Evolutionary conservation across 1,140 invertebrate genomes (phyloP).

Genomic region (Sipha flava): DNA sequence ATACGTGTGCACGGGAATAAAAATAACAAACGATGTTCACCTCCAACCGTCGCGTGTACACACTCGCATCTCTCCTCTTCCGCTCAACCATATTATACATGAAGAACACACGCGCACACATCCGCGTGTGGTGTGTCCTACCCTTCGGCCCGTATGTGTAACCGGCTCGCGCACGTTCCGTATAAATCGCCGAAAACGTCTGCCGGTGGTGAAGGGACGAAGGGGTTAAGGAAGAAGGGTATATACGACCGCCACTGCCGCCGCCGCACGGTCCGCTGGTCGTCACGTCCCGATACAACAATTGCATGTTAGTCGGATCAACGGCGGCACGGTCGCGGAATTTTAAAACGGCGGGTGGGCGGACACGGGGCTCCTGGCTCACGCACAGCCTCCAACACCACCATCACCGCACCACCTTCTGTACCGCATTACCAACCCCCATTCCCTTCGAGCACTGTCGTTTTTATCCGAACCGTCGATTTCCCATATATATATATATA

Average conservation of each 20-base stretch:
- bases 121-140: not conserved
- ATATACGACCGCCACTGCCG: no score
- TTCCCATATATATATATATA: not conserved
- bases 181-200: not conserved
- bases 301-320: slow-evolving; percentile 27
- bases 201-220: no score
- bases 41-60: no score
- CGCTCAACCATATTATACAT: no score
- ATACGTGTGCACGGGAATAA: not conserved
- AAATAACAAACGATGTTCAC: slow-evolving; percentile 23
- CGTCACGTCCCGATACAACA: slow-evolving; percentile 32
- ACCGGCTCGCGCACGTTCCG: not conserved
- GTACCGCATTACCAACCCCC: no score
- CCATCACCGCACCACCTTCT: no score
- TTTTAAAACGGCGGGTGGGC: slow-evolving; percentile 1
- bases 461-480: slow-evolving; percentile 19
- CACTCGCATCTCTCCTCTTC: no score
- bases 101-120: no score
- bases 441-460: no score
- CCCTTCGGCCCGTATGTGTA: not conserved
- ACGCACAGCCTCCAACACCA: not conserved
- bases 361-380: not conserved
- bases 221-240: no score
- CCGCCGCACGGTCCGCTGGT: not conserved
- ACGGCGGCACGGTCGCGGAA: not conserved